phyloP scores from a whole-genome alignment of 2,113 vertebrate genomes.

The Potamarius usumacintae region DNA sequence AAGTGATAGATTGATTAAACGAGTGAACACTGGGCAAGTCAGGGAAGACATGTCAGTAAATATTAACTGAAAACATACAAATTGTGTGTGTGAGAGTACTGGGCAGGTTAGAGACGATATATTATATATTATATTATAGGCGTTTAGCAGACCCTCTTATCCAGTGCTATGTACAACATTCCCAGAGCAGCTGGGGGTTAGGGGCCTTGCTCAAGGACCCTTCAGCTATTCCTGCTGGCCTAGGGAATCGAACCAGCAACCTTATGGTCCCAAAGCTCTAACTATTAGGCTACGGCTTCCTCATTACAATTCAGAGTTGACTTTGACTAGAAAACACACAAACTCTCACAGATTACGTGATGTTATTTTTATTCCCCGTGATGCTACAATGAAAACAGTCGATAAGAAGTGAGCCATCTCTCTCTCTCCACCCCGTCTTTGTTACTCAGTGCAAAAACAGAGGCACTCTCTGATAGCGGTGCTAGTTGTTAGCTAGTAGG shows the following conservation, averaged over 20 bases:
- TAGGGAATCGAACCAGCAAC: too few relatives aligned
- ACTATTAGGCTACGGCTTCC: too few relatives aligned
- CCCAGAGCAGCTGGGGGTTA: too few relatives aligned
- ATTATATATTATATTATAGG: too few relatives aligned
- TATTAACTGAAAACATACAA: too few relatives aligned
- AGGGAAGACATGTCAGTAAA: not conserved
- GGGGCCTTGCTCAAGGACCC: too few relatives aligned
- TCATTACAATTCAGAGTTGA: not conserved
- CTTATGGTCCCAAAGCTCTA: too few relatives aligned
- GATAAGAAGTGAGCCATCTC: not conserved
- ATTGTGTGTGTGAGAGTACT: too few relatives aligned
- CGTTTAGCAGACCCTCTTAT: too few relatives aligned
- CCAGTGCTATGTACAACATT: too few relatives aligned
- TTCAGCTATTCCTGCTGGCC: too few relatives aligned
- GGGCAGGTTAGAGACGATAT: too few relatives aligned
- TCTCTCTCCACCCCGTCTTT: slow-evolving; percentile 38
- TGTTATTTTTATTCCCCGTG: not conserved
- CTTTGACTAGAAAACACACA: not conserved
- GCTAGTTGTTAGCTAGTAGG: slow-evolving; percentile 61
- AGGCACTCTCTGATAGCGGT: slow-evolving; percentile 41
- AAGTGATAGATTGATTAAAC: not conserved
- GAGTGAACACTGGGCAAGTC: not conserved
- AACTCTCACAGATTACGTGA: not conserved
- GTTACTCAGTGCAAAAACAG: not conserved
- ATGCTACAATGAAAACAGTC: not conserved